Conservation (phyloP, 1,140 invertebrate species). For the Telenomus remus region DNA sequence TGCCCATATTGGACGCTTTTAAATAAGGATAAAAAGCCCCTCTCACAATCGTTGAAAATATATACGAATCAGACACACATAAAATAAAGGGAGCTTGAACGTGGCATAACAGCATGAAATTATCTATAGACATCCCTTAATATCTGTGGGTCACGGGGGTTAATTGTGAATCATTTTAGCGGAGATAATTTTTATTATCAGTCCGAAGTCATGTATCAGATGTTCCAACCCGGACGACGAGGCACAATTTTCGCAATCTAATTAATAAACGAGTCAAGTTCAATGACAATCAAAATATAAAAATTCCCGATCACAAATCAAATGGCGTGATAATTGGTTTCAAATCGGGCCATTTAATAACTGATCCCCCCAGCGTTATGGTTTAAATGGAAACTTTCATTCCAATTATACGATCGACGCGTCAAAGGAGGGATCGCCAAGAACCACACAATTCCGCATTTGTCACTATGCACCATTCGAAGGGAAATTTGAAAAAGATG, state of each 20-base stretch:
- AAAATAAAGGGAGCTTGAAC: constrained; percentile 30
- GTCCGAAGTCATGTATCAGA: too few relatives aligned
- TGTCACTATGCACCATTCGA: constrained; percentile 20
- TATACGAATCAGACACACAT: constrained; percentile 23
- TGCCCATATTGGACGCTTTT: constrained; percentile 5
- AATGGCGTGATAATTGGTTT: constrained; percentile 21
- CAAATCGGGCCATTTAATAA: constrained; percentile 18
- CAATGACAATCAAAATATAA: too few relatives aligned
- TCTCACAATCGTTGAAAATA: constrained; percentile 12
- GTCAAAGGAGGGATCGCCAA: constrained; percentile 33
- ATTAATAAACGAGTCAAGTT: too few relatives aligned
- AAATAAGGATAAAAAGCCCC: constrained; percentile 19
- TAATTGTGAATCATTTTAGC: constrained; percentile 23
- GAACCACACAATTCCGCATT: constrained; percentile 43
- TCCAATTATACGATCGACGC: constrained; percentile 47
- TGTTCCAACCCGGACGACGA: neutral
- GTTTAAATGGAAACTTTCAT: constrained; percentile 46
- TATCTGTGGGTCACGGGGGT: constrained; percentile 14
- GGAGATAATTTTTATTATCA: constrained; percentile 14
- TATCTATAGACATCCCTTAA: constrained; percentile 12
- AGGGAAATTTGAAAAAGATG: constrained; percentile 18
- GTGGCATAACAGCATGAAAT: constrained; percentile 19
- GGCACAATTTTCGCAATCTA: too few relatives aligned
- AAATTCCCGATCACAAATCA: too few relatives aligned
- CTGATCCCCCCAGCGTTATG: constrained; percentile 29